Conservation (phyloP, 2,113 vertebrate species). For the Poicephalus meyeri region DNA sequence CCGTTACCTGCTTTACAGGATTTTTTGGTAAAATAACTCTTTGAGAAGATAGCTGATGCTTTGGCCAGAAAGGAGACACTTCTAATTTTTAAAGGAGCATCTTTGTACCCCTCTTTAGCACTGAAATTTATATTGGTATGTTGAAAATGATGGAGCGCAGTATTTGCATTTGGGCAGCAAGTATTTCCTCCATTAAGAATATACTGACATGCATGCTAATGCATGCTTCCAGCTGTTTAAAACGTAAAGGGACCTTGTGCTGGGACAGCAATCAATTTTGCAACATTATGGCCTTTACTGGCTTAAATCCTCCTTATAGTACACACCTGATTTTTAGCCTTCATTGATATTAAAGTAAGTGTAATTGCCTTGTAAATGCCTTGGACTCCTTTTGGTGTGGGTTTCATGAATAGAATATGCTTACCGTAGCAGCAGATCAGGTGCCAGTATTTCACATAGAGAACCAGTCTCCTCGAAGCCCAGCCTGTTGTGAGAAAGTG, state of each 20-base stretch:
- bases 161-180: background rate
- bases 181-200: background rate
- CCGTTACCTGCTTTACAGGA: slow-evolving; percentile 51
- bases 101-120: background rate
- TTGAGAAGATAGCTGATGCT: slow-evolving; percentile 22
- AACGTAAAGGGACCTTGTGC: background rate
- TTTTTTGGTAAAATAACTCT: slow-evolving; percentile 47
- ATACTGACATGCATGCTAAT: background rate
- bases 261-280: background rate
- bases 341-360: background rate
- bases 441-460: background rate
- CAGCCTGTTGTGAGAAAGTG: background rate
- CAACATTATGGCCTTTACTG: background rate
- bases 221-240: background rate
- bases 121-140: background rate
- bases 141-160: background rate
- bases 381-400: background rate
- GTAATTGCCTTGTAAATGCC: background rate
- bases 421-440: background rate
- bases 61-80: slow-evolving; percentile 30
- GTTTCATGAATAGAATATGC: background rate
- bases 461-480: background rate
- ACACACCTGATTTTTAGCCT: background rate
- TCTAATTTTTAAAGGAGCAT: background rate
- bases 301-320: background rate